Percentiles rank a stretch among this genome's conserved stretches.
Evolutionary conservation across 2,113 vertebrate species (phyloP).

Genomic region (Silurus asotus): DNA sequence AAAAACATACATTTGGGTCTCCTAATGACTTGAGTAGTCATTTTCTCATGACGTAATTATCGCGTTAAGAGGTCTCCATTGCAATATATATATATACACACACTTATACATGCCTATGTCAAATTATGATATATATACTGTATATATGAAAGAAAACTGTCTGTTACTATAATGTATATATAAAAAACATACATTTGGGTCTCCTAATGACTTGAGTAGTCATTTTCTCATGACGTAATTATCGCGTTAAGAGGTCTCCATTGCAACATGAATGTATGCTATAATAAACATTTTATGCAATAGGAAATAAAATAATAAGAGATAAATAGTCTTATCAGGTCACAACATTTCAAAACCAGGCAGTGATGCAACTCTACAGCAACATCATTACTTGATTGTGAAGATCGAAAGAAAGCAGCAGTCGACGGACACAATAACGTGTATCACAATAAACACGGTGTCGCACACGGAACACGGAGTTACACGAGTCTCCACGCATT

Average conservation of each 20-base stretch:
- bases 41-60: background rate
- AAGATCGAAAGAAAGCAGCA: slow-evolving; percentile 10
- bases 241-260: background rate
- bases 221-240: background rate
- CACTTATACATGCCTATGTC: no score
- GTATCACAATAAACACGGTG: background rate
- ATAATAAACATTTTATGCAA: background rate
- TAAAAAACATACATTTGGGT: background rate
- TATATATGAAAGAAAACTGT: background rate
- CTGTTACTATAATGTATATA: background rate
- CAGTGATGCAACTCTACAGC: slow-evolving; percentile 15
- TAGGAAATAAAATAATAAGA: background rate
- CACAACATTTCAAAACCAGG: background rate
- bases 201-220: background rate
- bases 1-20: background rate
- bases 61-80: background rate
- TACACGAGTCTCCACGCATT: background rate
- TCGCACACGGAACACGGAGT: background rate
- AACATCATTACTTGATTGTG: background rate
- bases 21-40: background rate
- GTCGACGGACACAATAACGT: background rate
- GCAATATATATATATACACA: background rate
- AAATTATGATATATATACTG: background rate
- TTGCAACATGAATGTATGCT: background rate
- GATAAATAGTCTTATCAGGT: slow-evolving; percentile 3